phyloP scores from a whole-genome alignment of 2,113 vertebrate species.

The Eclectus roratus region DNA sequence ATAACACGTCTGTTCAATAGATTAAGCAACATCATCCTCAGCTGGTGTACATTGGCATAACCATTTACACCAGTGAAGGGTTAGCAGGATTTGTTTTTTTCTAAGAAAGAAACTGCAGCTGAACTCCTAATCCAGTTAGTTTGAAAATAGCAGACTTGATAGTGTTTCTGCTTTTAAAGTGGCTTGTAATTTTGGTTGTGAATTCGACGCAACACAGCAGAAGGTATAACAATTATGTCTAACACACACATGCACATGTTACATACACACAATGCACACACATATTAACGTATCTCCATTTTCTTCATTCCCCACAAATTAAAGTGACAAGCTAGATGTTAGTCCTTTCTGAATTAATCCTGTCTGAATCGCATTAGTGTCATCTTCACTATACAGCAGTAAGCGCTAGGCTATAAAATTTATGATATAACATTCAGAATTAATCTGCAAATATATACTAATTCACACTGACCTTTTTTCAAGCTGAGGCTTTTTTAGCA shows the following conservation, averaged over 20 bases:
- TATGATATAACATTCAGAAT: constrained; percentile 77
- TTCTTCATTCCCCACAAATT: constrained; percentile 60
- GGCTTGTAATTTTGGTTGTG: background rate
- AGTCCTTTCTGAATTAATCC: constrained; percentile 40
- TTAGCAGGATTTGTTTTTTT: background rate
- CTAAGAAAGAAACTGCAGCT: background rate
- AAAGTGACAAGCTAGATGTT: constrained; percentile 34
- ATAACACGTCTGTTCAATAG: background rate
- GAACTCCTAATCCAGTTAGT: background rate
- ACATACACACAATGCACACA: background rate
- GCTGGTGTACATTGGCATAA: constrained; percentile 18
- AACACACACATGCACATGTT: background rate
- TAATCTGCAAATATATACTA: constrained; percentile 86
- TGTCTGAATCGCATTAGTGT: constrained; percentile 72
- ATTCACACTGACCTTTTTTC: constrained; percentile 84
- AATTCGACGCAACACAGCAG: background rate
- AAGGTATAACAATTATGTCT: background rate
- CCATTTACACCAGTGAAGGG: background rate
- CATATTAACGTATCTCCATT: constrained; percentile 26
- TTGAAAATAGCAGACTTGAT: background rate
- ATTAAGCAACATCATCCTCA: constrained; percentile 59
- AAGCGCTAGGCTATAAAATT: constrained; percentile 73
- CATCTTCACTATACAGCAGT: constrained; percentile 56
- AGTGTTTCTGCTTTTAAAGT: background rate
- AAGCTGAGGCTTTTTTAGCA: constrained; percentile 81